A percentile compares a stretch with the other conserved stretches of the same genome.
Evolutionary conservation across 1,140 invertebrate genomes (phyloP).

Genomic region (Pseudomyrmex cubaensis): DNA sequence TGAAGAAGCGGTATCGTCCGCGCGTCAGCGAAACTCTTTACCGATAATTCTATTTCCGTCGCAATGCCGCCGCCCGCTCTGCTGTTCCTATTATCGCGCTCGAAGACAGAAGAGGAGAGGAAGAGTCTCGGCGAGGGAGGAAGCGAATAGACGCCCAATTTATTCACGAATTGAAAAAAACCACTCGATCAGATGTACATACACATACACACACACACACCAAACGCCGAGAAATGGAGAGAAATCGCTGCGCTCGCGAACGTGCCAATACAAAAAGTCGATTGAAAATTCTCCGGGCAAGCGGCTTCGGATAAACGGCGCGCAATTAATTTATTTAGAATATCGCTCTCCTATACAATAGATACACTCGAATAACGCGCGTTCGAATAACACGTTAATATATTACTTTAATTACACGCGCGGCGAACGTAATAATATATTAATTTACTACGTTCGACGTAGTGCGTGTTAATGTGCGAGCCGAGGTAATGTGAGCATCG

Average conservation of each 20-base stretch:
- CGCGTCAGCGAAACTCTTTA: conserved; percentile 42
- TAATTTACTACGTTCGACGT: not conserved
- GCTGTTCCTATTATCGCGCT: conserved; percentile 57
- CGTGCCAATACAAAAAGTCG: not conserved
- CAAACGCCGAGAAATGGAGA: conserved; percentile 39
- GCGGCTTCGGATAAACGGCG: not conserved
- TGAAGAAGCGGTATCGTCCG: conserved; percentile 16
- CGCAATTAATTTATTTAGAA: conserved; percentile 15
- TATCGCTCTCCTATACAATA: not conserved
- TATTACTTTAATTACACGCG: not conserved
- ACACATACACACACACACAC: not conserved
- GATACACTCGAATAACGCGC: not conserved
- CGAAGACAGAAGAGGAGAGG: conserved; percentile 24
- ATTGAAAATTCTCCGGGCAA: conserved; percentile 20
- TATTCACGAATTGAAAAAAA: conserved; percentile 48
- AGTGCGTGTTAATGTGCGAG: not conserved
- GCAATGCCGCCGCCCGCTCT: conserved; percentile 14
- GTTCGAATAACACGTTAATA: not conserved
- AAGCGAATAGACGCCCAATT: conserved; percentile 17
- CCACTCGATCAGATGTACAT: not conserved
- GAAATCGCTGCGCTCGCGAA: conserved; percentile 4
- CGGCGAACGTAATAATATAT: not conserved
- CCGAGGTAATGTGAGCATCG: not conserved
- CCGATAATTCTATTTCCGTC: conserved; percentile 66
- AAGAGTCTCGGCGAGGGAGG: not conserved